Conservation (phyloP, 2,888 invertebrate genomes). For the Scaptomyza tumidula region DNA sequence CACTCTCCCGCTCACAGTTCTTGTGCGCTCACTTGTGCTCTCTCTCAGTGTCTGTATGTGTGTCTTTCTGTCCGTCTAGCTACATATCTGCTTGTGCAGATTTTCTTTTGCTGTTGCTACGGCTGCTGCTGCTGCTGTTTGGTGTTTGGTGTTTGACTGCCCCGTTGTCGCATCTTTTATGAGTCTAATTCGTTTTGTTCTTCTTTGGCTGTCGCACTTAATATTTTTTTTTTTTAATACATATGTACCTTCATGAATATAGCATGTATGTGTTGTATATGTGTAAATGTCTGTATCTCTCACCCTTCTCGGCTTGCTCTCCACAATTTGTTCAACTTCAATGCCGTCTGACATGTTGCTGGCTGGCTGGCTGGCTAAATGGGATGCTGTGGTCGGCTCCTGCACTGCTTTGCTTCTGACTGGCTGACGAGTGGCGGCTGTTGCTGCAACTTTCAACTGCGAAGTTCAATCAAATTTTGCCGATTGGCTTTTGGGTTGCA, state of each 20-base stretch:
- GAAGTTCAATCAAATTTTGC: conserved; percentile 62
- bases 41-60: neutral
- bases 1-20: conserved; percentile 28
- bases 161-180: conserved; percentile 52
- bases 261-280: neutral
- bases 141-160: conserved; percentile 30
- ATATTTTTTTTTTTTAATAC: conserved; percentile 50
- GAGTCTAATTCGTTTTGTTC: conserved; percentile 52
- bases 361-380: conserved; percentile 43
- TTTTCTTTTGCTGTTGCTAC: conserved; percentile 26
- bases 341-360: conserved; percentile 86
- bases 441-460: conserved; percentile 48
- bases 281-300: conserved; percentile 71
- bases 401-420: conserved; percentile 28
- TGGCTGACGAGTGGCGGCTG: conserved; percentile 28
- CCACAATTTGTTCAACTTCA: conserved; percentile 87
- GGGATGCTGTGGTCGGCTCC: conserved; percentile 42
- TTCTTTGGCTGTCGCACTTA: conserved; percentile 47
- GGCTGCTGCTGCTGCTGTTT: conserved; percentile 6
- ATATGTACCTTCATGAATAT: conserved; percentile 1
- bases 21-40: conserved; percentile 7
- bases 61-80: conserved; percentile 1
- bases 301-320: conserved; percentile 88
- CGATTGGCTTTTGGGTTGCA: conserved; percentile 36
- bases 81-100: conserved; percentile 13